Percentiles rank a stretch among this genome's conserved stretches.
phyloP scores from a whole-genome alignment of 2,113 vertebrate species.

The Tetrao urogallus region DNA sequence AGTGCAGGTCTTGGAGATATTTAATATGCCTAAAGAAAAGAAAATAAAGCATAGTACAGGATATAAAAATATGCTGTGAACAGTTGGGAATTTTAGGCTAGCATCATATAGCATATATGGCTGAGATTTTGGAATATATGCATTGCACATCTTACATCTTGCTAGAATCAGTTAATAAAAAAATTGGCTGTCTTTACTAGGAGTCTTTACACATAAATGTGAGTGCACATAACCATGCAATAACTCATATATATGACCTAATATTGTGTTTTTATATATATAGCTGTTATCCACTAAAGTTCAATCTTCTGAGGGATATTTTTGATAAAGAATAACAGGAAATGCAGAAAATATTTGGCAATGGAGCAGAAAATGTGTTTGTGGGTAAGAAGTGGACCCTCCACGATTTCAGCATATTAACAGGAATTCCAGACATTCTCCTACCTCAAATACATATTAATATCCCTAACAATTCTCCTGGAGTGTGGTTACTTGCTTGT shows the following conservation, averaged over 20 bases:
- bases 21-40: neutral
- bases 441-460: neutral
- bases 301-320: neutral
- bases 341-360: fast-evolving
- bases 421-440: neutral
- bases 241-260: neutral
- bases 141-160: neutral
- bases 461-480: neutral
- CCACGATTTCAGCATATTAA: neutral
- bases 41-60: neutral
- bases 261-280: neutral
- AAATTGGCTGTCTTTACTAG: neutral
- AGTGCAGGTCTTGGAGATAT: neutral
- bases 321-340: neutral
- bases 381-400: fast-evolving
- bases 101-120: neutral
- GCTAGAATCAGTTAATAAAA: neutral
- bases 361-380: neutral
- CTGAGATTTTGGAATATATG: neutral
- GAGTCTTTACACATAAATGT: neutral
- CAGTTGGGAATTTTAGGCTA: neutral
- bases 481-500: neutral
- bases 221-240: neutral
- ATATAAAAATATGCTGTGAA: neutral
- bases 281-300: neutral